Evolutionary conservation across 2,797 vertebrate species (phyloP).

Genomic region (Anniella stebbinsi): DNA sequence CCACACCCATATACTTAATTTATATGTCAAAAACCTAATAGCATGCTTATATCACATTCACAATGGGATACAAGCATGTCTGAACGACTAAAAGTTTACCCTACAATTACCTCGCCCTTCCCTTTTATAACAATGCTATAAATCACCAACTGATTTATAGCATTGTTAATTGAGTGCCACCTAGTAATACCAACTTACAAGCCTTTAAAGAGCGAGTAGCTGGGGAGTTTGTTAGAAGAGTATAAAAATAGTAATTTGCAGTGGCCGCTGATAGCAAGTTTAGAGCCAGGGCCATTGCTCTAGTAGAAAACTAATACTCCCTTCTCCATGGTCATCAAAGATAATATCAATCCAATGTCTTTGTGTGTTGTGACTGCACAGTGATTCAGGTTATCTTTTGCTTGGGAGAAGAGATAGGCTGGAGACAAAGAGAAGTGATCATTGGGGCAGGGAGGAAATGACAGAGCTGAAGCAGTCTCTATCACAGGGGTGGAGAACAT

Average conservation of each 20-base stretch:
- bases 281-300: not conserved
- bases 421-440: not conserved
- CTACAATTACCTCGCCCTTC: not conserved
- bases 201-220: not conserved
- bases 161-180: not conserved
- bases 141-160: not conserved
- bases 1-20: not conserved
- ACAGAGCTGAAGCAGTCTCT: not conserved
- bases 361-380: not conserved
- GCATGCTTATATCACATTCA: not conserved
- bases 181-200: not conserved
- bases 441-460: not conserved
- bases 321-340: not conserved
- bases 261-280: not conserved
- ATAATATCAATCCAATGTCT: not conserved
- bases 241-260: constrained; percentile 12
- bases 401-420: not conserved
- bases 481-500: not conserved
- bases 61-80: not conserved
- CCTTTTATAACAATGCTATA: not conserved
- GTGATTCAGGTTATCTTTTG: not conserved
- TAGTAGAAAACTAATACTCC: not conserved
- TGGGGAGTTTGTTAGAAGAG: not conserved
- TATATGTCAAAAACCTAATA: not conserved
- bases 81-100: not conserved